These are phyloP conservation scores for Sebastes oblongus DNA, from an alignment of 2,797 vertebrate genomes.

Conservation along the genomic window DNA sequence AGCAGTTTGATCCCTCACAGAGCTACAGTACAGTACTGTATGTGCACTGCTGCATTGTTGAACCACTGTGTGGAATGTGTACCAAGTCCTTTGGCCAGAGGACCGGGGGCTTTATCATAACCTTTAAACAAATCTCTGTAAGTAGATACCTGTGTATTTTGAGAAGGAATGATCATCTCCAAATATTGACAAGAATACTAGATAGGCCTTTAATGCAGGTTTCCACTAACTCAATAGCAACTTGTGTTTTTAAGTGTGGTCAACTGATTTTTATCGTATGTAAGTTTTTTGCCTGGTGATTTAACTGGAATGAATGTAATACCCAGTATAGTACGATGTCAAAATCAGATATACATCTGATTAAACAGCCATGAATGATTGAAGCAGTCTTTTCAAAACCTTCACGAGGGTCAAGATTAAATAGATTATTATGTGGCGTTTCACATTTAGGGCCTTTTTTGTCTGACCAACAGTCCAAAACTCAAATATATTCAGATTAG, in stretches of 20 bases:
- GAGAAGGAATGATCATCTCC: constrained; percentile 47
- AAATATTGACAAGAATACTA: constrained; percentile 23
- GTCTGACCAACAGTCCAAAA: too few relatives aligned
- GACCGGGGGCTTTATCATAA: constrained; percentile 48
- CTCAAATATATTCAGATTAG: too few relatives aligned
- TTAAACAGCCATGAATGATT: neutral
- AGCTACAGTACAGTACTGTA: neutral
- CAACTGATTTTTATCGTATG: neutral
- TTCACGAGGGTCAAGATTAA: neutral
- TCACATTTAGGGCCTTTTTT: too few relatives aligned
- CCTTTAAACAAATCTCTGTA: constrained; percentile 68
- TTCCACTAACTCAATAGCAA: neutral
- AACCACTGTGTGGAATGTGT: constrained; percentile 71
- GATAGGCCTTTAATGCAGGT: neutral
- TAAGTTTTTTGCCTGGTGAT: neutral
- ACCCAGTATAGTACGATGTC: neutral
- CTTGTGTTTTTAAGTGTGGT: neutral
- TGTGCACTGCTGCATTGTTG: constrained; percentile 62
- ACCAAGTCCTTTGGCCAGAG: constrained; percentile 50
- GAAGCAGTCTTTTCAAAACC: neutral
- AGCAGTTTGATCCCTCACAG: constrained; percentile 45
- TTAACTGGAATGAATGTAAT: neutral
- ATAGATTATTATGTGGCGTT: too few relatives aligned
- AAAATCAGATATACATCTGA: neutral
- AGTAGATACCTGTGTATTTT: constrained; percentile 68